Percentiles rank a stretch among this genome's conserved stretches.
These are phyloP conservation scores for Phoebastria nigripes DNA, from an alignment of 2,797 vertebrate genomes.

Conservation along the genomic window DNA sequence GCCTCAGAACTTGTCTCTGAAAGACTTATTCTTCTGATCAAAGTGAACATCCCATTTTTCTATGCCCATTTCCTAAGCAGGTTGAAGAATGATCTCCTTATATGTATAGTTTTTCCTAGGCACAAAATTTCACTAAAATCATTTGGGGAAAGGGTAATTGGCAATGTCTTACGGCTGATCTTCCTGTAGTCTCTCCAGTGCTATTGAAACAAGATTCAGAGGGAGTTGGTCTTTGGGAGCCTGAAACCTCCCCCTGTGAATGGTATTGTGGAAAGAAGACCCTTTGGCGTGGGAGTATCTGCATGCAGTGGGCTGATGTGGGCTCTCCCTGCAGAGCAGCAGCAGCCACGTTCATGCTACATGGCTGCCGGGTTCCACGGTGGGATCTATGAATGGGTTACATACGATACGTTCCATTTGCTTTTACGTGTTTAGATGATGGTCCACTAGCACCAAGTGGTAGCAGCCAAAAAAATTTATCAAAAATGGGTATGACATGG, in stretches of 20 bases:
- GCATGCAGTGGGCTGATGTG: not conserved
- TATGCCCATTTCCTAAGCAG: not conserved
- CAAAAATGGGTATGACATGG: not conserved
- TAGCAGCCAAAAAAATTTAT: not conserved
- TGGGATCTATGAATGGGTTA: not conserved
- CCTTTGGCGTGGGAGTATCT: not conserved
- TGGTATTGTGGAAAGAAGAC: not conserved
- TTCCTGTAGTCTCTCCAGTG: not conserved
- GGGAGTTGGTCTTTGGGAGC: not conserved
- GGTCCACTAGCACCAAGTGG: not conserved
- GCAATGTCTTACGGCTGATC: not conserved
- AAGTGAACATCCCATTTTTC: not conserved
- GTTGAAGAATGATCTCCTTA: not conserved
- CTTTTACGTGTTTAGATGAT: not conserved
- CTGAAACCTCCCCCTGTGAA: not conserved
- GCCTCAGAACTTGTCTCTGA: not conserved
- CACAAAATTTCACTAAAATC: not conserved
- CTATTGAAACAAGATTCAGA: not conserved
- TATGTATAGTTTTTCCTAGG: not conserved
- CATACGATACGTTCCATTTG: not conserved
- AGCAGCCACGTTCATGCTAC: not conserved
- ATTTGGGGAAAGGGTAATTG: not conserved
- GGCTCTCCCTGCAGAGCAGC: not conserved
- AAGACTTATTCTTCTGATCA: constrained; percentile 11
- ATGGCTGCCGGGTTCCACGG: not conserved